Conservation (phyloP, 2,113 vertebrate genomes). For the Sander lucioperca region DNA sequence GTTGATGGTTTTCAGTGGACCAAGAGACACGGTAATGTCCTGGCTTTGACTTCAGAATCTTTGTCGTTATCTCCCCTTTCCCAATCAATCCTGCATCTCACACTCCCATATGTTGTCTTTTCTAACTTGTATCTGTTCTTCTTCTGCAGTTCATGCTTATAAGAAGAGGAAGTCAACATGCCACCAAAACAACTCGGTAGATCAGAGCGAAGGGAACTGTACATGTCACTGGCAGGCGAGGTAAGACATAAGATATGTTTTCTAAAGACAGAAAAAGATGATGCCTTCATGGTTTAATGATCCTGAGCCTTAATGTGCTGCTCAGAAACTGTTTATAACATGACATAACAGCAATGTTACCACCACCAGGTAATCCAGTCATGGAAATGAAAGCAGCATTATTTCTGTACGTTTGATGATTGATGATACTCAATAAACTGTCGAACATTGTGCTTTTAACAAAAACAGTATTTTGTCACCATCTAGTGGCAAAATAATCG, state of each 20-base stretch:
- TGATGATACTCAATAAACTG: neutral
- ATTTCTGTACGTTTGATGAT: neutral
- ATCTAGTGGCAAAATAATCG: slow-evolving; percentile 1
- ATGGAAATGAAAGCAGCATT: neutral
- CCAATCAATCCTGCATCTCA: too few relatives aligned
- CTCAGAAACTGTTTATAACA: too few relatives aligned
- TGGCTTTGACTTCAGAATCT: too few relatives aligned
- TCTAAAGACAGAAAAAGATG: neutral
- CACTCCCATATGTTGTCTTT: neutral
- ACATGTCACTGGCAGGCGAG: slow-evolving; percentile 50
- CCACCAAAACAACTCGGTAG: slow-evolving; percentile 26
- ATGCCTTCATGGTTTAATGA: neutral
- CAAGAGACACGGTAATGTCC: too few relatives aligned
- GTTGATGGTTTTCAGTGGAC: too few relatives aligned
- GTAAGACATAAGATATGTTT: slow-evolving; percentile 53
- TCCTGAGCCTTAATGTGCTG: neutral
- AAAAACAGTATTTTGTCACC: neutral
- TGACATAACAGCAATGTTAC: too few relatives aligned
- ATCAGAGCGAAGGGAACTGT: slow-evolving; percentile 34
- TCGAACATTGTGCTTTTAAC: neutral
- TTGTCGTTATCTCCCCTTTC: too few relatives aligned
- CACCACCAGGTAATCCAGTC: neutral
- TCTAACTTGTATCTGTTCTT: neutral
- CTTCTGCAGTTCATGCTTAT: slow-evolving; percentile 15
- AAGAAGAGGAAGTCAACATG: slow-evolving; percentile 45